Percentiles rank a stretch among this genome's conserved stretches.
phyloP scores from a whole-genome alignment of 2,888 invertebrate genomes.

The Teinopalpus imperialis region DNA sequence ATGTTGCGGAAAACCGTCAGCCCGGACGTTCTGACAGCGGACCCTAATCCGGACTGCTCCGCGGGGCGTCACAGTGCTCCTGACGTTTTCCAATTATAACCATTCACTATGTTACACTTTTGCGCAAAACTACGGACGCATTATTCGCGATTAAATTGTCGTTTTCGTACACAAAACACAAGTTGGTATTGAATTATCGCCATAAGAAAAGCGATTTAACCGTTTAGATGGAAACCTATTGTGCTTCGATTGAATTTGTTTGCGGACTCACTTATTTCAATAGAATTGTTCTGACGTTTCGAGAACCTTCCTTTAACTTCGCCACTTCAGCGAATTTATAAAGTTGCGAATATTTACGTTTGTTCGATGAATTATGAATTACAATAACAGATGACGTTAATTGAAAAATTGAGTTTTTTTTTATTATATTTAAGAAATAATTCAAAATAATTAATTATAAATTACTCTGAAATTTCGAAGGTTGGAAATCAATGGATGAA shows the following conservation, averaged over 20 bases:
- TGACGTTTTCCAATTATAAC: conserved; percentile 75
- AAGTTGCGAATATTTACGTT: conserved; percentile 11
- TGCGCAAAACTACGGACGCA: conserved; percentile 48
- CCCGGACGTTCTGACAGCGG: conserved; percentile 64
- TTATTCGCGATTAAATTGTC: conserved; percentile 50
- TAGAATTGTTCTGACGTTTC: conserved; percentile 25
- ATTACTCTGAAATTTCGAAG: no score
- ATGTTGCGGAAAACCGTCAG: conserved; percentile 30
- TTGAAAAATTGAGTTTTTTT: no score
- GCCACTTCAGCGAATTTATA: conserved; percentile 12
- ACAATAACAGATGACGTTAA: background rate
- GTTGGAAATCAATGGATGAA: no score
- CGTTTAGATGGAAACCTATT: conserved; percentile 21
- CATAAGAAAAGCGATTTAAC: conserved; percentile 27
- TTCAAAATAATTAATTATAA: no score
- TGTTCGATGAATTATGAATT: conserved; percentile 3
- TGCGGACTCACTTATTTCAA: conserved; percentile 22
- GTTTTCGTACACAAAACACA: conserved; percentile 37
- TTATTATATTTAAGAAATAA: no score
- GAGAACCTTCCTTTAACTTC: conserved; percentile 12
- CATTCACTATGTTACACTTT: conserved; percentile 71
- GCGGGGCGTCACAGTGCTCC: conserved; percentile 66
- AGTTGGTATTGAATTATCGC: conserved; percentile 41
- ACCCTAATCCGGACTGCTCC: conserved; percentile 67
- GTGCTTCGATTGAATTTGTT: conserved; percentile 25